Conservation (phyloP, 2,888 invertebrate genomes). For the Tillus elongatus region DNA sequence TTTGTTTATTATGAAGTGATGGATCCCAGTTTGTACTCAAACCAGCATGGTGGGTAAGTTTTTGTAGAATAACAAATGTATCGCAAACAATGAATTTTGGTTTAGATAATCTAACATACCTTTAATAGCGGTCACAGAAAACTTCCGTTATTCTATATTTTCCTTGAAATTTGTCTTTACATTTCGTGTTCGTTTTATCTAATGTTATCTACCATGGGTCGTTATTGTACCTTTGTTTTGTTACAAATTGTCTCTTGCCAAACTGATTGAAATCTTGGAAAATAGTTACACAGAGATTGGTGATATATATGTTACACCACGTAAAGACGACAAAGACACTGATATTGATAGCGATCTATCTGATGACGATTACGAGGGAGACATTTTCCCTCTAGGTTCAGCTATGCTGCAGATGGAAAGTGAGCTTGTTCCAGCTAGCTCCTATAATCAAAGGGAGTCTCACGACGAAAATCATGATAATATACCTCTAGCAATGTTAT, state of each 20-base stretch:
- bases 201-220: too few species aligned
- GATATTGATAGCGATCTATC: slow-evolving; percentile 12
- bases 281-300: slow-evolving; percentile 8
- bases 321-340: slow-evolving; percentile 11
- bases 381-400: slow-evolving; percentile 10
- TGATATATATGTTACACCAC: slow-evolving; percentile 12
- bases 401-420: slow-evolving; percentile 9
- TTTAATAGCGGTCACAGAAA: too few species aligned
- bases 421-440: slow-evolving; percentile 6
- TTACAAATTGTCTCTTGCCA: slow-evolving; percentile 7
- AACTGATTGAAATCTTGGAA: slow-evolving; percentile 10
- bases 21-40: too few species aligned
- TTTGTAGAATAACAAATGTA: too few species aligned
- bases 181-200: too few species aligned
- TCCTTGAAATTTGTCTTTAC: too few species aligned
- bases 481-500: too few species aligned
- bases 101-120: too few species aligned
- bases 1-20: too few species aligned
- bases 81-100: too few species aligned
- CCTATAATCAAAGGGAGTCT: neutral
- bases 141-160: too few species aligned
- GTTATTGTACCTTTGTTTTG: neutral
- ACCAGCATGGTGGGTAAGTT: too few species aligned
- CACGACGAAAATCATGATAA: neutral
- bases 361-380: slow-evolving; percentile 12